These are phyloP conservation scores for Nothocercus julius DNA, from an alignment of 2,113 vertebrate species.

Conservation along the genomic window DNA sequence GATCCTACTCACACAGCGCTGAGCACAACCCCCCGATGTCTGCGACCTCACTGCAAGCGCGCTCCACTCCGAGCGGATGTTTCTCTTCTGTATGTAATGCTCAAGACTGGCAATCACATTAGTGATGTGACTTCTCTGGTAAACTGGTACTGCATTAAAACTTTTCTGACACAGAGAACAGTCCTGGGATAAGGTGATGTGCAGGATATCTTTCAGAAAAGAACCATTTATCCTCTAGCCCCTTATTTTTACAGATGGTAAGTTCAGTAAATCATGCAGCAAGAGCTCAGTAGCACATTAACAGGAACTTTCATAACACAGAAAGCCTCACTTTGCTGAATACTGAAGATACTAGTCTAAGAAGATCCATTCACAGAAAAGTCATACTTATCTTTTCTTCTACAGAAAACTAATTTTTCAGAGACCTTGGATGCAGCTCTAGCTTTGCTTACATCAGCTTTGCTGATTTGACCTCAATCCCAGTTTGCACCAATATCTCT, in stretches of 20 bases:
- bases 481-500: conserved; percentile 30
- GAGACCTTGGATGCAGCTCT: not conserved
- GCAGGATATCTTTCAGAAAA: conserved; percentile 33
- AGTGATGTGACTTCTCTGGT: conserved; percentile 47
- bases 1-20: conserved; percentile 44
- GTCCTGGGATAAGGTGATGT: not conserved
- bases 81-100: conserved; percentile 45
- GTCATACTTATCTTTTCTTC: conserved; percentile 17
- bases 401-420: conserved; percentile 42
- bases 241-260: not conserved
- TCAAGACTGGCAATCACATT: conserved; percentile 51
- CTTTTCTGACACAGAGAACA: conserved; percentile 18
- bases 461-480: not conserved
- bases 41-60: conserved; percentile 23
- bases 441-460: conserved; percentile 9
- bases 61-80: conserved; percentile 25
- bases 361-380: conserved; percentile 17
- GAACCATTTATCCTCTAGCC: not conserved
- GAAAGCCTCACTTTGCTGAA: conserved; percentile 17
- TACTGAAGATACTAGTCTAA: not conserved
- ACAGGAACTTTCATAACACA: not conserved
- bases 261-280: accelerated
- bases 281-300: conserved; percentile 10
- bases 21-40: conserved; percentile 37
- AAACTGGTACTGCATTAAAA: conserved; percentile 20